phyloP scores from a whole-genome alignment of 2,797 vertebrate species.

The Gymnodraco acuticeps region DNA sequence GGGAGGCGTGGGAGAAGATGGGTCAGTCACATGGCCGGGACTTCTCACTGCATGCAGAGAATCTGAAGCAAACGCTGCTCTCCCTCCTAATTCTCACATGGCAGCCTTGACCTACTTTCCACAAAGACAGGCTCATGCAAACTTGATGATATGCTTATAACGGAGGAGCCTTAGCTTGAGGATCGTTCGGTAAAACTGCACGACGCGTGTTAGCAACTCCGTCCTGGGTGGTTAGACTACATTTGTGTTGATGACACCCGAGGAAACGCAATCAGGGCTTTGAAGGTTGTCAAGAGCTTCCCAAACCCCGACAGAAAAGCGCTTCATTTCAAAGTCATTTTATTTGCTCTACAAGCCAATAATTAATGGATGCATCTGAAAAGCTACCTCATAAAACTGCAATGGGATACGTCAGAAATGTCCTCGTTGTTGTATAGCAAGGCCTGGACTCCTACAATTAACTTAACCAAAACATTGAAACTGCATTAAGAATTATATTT shows the following conservation, averaged over 20 bases:
- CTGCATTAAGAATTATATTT: too few species aligned
- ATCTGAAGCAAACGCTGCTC: conserved; percentile 69
- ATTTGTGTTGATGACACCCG: conserved; percentile 27
- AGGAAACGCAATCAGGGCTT: background rate
- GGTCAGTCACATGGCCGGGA: conserved; percentile 72
- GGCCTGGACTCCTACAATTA: too few species aligned
- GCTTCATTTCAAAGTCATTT: conserved; percentile 29
- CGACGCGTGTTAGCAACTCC: conserved; percentile 45
- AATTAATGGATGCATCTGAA: conserved; percentile 36
- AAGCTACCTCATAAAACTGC: conserved; percentile 25
- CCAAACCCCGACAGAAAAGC: conserved; percentile 1
- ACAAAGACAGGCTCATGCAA: conserved; percentile 83
- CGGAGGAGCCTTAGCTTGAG: conserved; percentile 72
- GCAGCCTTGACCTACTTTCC: conserved; percentile 85
- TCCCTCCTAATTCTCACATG: conserved; percentile 81
- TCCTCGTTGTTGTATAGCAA: conserved; percentile 10
- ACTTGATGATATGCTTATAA: conserved; percentile 83
- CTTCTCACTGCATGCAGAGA: conserved; percentile 66
- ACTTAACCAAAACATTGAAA: too few species aligned
- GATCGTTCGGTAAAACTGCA: conserved; percentile 41
- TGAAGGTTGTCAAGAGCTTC: conserved; percentile 28
- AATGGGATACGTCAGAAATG: conserved; percentile 31
- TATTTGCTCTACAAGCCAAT: conserved; percentile 18
- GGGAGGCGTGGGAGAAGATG: conserved; percentile 71
- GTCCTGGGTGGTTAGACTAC: conserved; percentile 43